phyloP scores from a whole-genome alignment of 1,140 invertebrate species.

The Drosophila equinoxialis region DNA sequence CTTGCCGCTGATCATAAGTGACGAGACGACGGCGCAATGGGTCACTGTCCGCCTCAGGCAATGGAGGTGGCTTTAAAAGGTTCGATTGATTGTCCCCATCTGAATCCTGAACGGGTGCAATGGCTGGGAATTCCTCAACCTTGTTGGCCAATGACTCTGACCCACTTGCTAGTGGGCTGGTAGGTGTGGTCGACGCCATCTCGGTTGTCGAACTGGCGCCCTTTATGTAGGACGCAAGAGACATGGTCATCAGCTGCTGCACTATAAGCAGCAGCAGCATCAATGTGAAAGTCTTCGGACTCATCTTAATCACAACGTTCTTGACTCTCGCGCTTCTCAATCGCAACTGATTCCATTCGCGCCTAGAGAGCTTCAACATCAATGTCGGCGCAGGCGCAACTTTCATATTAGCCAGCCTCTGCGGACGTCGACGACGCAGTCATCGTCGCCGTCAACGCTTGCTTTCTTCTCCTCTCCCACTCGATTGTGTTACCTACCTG shows the following conservation, averaged over 20 bases:
- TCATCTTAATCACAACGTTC: slow-evolving; percentile 61
- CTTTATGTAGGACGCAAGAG: slow-evolving; percentile 6
- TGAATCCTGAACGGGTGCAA: slow-evolving; percentile 44
- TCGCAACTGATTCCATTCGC: slow-evolving; percentile 67
- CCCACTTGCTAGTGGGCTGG: slow-evolving; percentile 21
- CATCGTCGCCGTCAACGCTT: too few species aligned
- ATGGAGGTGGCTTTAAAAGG: slow-evolving; percentile 36
- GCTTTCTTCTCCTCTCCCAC: slow-evolving; percentile 64
- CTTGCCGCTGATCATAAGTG: slow-evolving; percentile 86
- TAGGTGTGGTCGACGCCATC: slow-evolving; percentile 4
- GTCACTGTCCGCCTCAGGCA: slow-evolving; percentile 31
- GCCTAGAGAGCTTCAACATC: slow-evolving; percentile 47
- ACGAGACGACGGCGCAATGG: slow-evolving; percentile 60
- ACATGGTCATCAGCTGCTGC: slow-evolving; percentile 5
- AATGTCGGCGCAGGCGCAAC: slow-evolving; percentile 68
- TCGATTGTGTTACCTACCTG: slow-evolving; percentile 23
- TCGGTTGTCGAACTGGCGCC: not conserved
- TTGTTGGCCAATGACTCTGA: slow-evolving; percentile 20
- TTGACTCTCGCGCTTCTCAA: slow-evolving; percentile 66
- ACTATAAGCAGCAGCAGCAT: slow-evolving; percentile 20
- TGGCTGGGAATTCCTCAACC: slow-evolving; percentile 60
- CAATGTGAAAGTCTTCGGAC: slow-evolving; percentile 54
- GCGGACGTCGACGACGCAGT: slow-evolving; percentile 28
- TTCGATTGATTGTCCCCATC: slow-evolving; percentile 29
- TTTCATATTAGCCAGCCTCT: slow-evolving; percentile 62